Evolutionary conservation across 2,797 vertebrate genomes (phyloP).

Genomic region (Chloroceryle inda): DNA sequence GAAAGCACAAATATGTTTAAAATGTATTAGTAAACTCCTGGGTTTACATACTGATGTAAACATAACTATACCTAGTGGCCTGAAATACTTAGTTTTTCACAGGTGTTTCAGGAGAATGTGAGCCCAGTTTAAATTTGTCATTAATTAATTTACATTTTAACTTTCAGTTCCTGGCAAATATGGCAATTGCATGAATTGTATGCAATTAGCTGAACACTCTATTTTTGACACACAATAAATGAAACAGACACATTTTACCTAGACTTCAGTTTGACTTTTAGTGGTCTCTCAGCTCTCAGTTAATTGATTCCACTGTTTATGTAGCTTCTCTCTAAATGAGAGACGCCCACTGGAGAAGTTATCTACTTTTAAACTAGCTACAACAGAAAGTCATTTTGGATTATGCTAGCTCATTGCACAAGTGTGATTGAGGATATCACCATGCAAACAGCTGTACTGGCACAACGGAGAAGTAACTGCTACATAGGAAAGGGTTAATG

Average conservation of each 20-base stretch:
- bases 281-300: neutral
- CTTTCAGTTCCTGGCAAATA: neutral
- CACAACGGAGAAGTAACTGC: neutral
- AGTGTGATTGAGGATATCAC: neutral
- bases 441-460: neutral
- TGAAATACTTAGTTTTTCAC: neutral
- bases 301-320: neutral
- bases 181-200: neutral
- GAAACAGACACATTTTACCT: neutral
- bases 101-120: neutral
- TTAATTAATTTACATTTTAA: neutral
- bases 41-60: neutral
- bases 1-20: neutral
- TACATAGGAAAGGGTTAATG: neutral
- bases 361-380: neutral
- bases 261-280: neutral
- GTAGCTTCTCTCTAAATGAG: neutral
- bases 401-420: neutral
- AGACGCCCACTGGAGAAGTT: neutral
- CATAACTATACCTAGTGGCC: neutral
- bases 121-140: neutral
- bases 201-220: neutral
- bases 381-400: neutral
- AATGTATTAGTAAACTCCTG: neutral
- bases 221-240: neutral